phyloP scores from a whole-genome alignment of 2,113 vertebrate species.

The Asarcornis scutulata region DNA sequence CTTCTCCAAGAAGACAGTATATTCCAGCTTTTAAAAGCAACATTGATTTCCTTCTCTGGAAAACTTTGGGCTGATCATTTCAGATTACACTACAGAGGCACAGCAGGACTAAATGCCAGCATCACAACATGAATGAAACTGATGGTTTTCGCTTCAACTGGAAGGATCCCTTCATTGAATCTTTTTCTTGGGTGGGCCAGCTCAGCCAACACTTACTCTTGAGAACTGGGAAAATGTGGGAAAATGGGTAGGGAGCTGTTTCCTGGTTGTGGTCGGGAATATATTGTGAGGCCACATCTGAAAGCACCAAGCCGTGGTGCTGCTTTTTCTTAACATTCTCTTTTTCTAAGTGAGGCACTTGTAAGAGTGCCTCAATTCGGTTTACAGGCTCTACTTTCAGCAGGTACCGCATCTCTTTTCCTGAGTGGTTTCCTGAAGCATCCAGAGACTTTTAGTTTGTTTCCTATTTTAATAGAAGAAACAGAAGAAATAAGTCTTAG shows the following conservation, averaged over 20 bases:
- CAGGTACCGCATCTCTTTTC: background rate
- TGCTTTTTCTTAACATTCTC: background rate
- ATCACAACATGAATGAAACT: background rate
- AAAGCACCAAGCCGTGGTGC: background rate
- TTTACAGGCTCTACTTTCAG: background rate
- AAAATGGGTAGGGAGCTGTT: background rate
- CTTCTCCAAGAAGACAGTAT: background rate
- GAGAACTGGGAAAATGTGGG: background rate
- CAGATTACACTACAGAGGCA: background rate
- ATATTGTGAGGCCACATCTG: background rate
- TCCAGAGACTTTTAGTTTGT: background rate
- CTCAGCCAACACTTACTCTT: background rate
- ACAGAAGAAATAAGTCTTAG: background rate
- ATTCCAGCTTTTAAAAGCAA: background rate
- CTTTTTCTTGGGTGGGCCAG: background rate
- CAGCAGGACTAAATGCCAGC: background rate
- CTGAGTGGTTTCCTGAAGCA: background rate
- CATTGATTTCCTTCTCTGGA: background rate
- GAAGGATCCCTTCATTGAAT: background rate
- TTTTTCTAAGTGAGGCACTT: background rate
- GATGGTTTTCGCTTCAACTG: background rate
- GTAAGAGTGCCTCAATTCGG: background rate
- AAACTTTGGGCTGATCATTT: background rate
- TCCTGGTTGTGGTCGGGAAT: background rate
- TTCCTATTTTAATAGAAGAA: background rate